A percentile compares a stretch with the other conserved stretches of the same genome.
These are phyloP conservation scores for Labeo catla DNA, from an alignment of 2,113 vertebrate species.

Conservation along the genomic window DNA sequence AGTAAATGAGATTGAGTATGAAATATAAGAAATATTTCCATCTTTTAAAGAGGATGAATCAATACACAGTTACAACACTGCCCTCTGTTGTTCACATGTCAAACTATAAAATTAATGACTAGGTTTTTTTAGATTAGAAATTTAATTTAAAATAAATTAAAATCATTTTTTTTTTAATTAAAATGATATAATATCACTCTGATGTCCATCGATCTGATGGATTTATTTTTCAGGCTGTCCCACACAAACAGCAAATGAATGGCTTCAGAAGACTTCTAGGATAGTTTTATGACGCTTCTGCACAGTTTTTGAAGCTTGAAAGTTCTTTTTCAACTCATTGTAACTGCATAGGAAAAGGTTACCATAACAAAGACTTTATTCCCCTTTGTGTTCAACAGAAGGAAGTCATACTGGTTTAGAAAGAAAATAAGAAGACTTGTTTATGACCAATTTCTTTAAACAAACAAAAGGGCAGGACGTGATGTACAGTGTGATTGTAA, in stretches of 20 bases:
- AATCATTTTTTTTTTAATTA: too few species aligned
- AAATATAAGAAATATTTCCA: background rate
- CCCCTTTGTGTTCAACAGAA: too few species aligned
- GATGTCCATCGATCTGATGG: background rate
- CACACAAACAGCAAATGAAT: background rate
- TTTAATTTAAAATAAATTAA: too few species aligned
- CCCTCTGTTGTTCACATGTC: constrained; percentile 4
- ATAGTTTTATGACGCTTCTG: background rate
- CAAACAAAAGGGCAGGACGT: too few species aligned
- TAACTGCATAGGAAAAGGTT: background rate
- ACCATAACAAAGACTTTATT: too few species aligned
- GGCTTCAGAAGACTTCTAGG: background rate
- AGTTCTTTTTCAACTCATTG: background rate
- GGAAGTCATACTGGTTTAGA: too few species aligned
- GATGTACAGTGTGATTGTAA: constrained; percentile 7
- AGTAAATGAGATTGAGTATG: background rate
- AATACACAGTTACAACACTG: background rate
- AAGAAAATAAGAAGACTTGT: too few species aligned
- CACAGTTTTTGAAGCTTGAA: background rate
- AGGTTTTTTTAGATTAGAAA: too few species aligned
- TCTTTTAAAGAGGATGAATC: background rate
- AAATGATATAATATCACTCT: background rate
- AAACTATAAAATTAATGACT: background rate
- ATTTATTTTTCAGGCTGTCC: background rate
- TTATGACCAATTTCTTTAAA: too few species aligned